phyloP scores from a whole-genome alignment of 2,888 invertebrate genomes.

The Lysandra bellargus region DNA sequence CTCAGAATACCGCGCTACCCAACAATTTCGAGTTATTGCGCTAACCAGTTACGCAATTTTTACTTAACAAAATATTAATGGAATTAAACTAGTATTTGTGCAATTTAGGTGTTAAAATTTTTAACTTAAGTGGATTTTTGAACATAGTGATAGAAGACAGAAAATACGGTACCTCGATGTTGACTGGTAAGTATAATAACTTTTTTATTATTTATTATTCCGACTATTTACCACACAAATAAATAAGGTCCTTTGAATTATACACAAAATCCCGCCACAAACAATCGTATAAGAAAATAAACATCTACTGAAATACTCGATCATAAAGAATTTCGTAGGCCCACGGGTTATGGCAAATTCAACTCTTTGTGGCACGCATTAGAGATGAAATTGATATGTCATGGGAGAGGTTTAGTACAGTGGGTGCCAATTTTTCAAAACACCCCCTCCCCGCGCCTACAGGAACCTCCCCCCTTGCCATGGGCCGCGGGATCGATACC shows the following conservation, averaged over 20 bases:
- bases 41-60: constrained; percentile 53
- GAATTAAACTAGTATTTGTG: neutral
- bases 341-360: constrained; percentile 37
- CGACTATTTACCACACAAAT: neutral
- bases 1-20: constrained; percentile 48
- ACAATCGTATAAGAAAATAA: neutral
- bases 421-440: constrained; percentile 79
- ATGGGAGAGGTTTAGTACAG: constrained; percentile 52
- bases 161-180: too few relatives aligned
- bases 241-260: neutral
- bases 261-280: neutral
- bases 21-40: constrained; percentile 57
- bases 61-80: neutral
- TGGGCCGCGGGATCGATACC: constrained; percentile 74
- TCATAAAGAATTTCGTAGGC: constrained; percentile 17
- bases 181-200: neutral
- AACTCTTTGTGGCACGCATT: constrained; percentile 36
- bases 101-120: neutral
- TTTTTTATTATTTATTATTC: neutral
- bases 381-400: constrained; percentile 41
- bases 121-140: neutral
- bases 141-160: neutral
- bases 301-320: constrained; percentile 11
- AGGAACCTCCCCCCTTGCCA: constrained; percentile 69
- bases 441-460: constrained; percentile 60